phyloP scores from a whole-genome alignment of 2,113 vertebrate species.

The Sterna hirundo region DNA sequence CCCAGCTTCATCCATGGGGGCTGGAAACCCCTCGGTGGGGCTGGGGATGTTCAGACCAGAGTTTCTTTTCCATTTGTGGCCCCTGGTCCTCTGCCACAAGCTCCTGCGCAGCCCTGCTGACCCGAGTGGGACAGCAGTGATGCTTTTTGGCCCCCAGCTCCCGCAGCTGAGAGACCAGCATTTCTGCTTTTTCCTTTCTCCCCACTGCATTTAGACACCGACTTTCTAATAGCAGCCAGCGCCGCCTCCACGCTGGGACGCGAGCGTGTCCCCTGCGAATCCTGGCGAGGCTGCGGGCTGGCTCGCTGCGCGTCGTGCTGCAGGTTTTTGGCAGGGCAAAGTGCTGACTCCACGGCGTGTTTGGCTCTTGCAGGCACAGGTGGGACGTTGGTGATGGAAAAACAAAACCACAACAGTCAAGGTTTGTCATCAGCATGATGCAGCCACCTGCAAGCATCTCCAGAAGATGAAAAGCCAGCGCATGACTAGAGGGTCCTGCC shows the following conservation, averaged over 20 bases:
- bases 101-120: not conserved
- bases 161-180: not conserved
- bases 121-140: not conserved
- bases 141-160: not conserved
- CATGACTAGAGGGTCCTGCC: not conserved
- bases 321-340: not conserved
- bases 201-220: not conserved
- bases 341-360: rapidly evolving
- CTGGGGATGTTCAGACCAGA: not conserved
- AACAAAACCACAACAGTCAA: not conserved
- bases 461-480: not conserved
- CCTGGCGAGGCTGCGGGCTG: not conserved
- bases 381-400: not conserved
- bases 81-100: not conserved
- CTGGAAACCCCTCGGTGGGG: not conserved
- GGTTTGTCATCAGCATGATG: not conserved
- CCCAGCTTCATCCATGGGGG: not conserved
- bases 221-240: not conserved
- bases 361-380: not conserved
- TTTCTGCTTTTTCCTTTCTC: not conserved
- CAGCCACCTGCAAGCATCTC: not conserved
- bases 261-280: rapidly evolving
- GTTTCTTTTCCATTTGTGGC: not conserved
- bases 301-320: rapidly evolving
- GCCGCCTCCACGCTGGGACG: not conserved